A percentile compares a stretch with the other conserved stretches of the same genome.
Conservation (phyloP, 2,797 vertebrate genomes). For the Cetoscarus ocellatus region DNA sequence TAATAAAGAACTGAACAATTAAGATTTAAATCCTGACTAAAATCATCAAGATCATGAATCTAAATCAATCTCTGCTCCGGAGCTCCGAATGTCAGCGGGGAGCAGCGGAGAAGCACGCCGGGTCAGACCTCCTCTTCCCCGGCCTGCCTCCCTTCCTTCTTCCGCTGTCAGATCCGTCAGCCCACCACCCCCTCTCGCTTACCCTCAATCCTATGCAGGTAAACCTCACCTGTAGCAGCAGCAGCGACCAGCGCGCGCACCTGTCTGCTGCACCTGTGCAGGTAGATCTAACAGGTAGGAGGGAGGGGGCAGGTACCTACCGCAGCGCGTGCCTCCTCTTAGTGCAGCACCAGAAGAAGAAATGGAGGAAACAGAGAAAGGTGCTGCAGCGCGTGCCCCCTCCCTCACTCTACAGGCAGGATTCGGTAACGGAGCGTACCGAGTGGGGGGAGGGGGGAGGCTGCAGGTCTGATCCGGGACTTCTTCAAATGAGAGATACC, state of each 20-base stretch:
- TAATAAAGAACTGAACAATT: no score
- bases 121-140: slow-evolving; percentile 14
- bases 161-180: background rate
- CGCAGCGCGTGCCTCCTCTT: slow-evolving; percentile 67
- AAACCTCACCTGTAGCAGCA: slow-evolving; percentile 34
- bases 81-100: slow-evolving; percentile 1
- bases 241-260: slow-evolving; percentile 39
- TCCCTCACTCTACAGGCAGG: background rate
- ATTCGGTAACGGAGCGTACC: background rate
- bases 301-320: slow-evolving; percentile 80
- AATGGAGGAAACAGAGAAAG: background rate
- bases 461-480: slow-evolving; percentile 90
- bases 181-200: background rate
- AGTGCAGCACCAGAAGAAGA: background rate
- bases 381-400: slow-evolving; percentile 16
- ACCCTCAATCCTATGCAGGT: background rate
- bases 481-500: slow-evolving; percentile 48
- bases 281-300: slow-evolving; percentile 49
- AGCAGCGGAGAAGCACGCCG: slow-evolving; percentile 7
- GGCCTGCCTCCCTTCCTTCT: background rate
- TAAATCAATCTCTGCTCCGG: background rate
- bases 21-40: no score
- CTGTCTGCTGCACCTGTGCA: slow-evolving; percentile 56
- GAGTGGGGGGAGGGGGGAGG: slow-evolving; percentile 83
- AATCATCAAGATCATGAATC: no score